These are phyloP conservation scores for Ormyrus thymus DNA, from an alignment of 2,888 invertebrate species.

Conservation along the genomic window DNA sequence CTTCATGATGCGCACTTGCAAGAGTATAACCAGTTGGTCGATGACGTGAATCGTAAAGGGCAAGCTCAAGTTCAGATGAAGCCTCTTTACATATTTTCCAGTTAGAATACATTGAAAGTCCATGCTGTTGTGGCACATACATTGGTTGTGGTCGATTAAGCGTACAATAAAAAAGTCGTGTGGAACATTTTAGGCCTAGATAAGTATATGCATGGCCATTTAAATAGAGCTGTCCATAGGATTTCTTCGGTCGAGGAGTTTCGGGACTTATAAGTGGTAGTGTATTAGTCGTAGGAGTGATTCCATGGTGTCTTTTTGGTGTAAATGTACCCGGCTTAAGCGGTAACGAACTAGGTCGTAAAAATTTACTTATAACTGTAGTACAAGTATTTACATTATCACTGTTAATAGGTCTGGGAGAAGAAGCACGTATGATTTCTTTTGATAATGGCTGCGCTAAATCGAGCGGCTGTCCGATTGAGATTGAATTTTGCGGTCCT, in stretches of 20 bases:
- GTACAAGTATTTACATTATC: conserved; percentile 61
- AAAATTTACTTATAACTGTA: conserved; percentile 79
- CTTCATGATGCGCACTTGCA: conserved; percentile 80
- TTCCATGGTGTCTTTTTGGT: conserved; percentile 87
- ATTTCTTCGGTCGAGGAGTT: conserved; percentile 92
- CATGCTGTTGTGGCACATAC: conserved; percentile 92
- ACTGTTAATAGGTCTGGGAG: not conserved
- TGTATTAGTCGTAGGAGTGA: conserved; percentile 88
- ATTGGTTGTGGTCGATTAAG: conserved; percentile 95
- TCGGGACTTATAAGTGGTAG: conserved; percentile 92
- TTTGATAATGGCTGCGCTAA: not conserved
- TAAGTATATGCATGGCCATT: conserved; percentile 95
- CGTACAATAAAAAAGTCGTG: conserved; percentile 93
- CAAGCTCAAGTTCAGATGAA: conserved; percentile 69
- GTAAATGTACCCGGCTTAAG: conserved; percentile 89
- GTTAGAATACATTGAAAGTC: conserved; percentile 97
- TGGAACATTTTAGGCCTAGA: conserved; percentile 92
- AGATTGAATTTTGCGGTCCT: conserved; percentile 80
- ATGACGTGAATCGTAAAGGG: conserved; percentile 86
- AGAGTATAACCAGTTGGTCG: conserved; percentile 79
- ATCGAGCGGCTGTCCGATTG: not conserved
- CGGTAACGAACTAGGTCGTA: conserved; percentile 88
- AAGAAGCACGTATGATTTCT: not conserved
- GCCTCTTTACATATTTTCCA: conserved; percentile 83
- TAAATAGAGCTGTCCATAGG: conserved; percentile 90